Conservation (phyloP, 2,888 invertebrate species). For the Mythimna lalbum region DNA sequence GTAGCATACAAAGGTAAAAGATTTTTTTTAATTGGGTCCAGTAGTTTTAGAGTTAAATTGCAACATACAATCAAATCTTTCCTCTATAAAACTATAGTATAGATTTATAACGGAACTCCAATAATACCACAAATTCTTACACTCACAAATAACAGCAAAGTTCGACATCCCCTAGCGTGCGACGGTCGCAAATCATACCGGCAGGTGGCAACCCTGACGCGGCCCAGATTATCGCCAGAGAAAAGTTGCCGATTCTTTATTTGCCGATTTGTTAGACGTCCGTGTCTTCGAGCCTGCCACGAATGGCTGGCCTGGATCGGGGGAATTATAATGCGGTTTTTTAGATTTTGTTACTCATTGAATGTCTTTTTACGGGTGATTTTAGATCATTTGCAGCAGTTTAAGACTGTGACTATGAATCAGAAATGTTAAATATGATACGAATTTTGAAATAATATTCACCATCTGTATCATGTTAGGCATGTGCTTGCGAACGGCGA, state of each 20-base stretch:
- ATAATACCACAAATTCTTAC: background rate
- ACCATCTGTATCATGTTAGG: no score
- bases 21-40: no score
- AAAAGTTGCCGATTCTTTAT: slow-evolving; percentile 64
- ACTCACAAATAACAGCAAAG: background rate
- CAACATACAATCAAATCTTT: no score
- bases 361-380: background rate
- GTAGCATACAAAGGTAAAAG: no score
- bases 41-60: no score
- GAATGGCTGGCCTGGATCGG: slow-evolving; percentile 41
- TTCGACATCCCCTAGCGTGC: background rate
- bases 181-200: slow-evolving; percentile 15
- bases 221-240: slow-evolving; percentile 58
- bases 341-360: slow-evolving; percentile 6
- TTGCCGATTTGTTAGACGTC: slow-evolving; percentile 63
- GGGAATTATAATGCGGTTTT: slow-evolving; percentile 35
- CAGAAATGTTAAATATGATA: no score
- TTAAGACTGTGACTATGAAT: no score
- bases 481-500: no score
- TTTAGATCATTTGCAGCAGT: no score
- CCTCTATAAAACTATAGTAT: no score
- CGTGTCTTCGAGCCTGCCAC: slow-evolving; percentile 57
- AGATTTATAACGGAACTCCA: background rate
- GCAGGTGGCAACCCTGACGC: slow-evolving; percentile 48
- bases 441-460: no score